Conservation (phyloP, 2,797 vertebrate species). For the Florisuga fusca region DNA sequence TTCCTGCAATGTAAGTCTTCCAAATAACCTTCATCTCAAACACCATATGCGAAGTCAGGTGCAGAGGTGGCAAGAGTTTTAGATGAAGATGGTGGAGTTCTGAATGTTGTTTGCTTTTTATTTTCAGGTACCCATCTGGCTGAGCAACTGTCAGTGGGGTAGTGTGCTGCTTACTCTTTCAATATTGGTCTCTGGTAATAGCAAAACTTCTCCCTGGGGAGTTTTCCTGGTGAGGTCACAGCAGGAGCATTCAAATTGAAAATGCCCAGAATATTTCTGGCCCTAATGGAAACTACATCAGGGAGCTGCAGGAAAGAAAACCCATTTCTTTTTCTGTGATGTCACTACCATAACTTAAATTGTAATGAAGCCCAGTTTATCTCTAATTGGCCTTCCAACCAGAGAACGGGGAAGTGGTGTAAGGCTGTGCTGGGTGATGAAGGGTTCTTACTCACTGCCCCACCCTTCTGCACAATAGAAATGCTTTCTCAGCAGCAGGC, state of each 20-base stretch:
- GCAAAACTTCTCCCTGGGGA: not conserved
- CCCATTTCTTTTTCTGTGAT: not conserved
- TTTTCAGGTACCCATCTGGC: slow-evolving; percentile 4
- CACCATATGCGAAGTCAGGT: not conserved
- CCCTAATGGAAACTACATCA: not conserved
- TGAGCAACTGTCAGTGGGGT: not conserved
- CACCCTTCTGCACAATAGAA: not conserved
- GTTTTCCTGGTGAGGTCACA: slow-evolving; percentile 17
- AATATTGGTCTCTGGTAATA: not conserved
- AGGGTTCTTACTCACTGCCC: not conserved
- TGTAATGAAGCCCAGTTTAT: not conserved
- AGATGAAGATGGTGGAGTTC: not conserved
- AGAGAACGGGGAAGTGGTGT: not conserved
- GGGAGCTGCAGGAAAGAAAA: slow-evolving; percentile 27
- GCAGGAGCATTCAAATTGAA: slow-evolving; percentile 26
- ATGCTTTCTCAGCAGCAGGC: not conserved
- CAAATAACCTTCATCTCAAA: slow-evolving; percentile 11
- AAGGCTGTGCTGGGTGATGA: not conserved
- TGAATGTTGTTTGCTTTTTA: not conserved
- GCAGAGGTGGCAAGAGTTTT: not conserved
- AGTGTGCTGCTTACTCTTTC: not conserved
- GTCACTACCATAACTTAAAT: not conserved
- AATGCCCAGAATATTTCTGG: slow-evolving; percentile 8
- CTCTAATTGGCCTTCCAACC: not conserved
- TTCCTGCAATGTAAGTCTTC: slow-evolving; percentile 13